Conservation (phyloP, 2,888 invertebrate species). For the Subacronicta megacephala region DNA sequence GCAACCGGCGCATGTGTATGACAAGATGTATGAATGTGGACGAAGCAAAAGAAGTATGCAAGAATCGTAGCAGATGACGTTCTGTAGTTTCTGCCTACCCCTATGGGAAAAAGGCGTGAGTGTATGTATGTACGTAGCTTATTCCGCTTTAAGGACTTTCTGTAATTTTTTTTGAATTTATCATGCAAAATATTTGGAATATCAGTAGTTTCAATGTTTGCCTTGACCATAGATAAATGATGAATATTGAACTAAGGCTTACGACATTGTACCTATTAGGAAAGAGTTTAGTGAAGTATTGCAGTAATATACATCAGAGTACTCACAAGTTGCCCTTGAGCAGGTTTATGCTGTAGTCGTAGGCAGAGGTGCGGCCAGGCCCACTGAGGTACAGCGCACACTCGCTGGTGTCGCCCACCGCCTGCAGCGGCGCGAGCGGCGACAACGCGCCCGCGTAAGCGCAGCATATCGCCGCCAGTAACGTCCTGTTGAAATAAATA, state of each 20-base stretch:
- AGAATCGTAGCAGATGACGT: too few relatives aligned
- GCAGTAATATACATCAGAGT: conserved; percentile 30
- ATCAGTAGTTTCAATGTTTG: too few relatives aligned
- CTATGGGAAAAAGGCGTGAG: too few relatives aligned
- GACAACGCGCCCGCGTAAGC: conserved; percentile 69
- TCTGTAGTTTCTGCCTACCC: too few relatives aligned
- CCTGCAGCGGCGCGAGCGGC: conserved; percentile 64
- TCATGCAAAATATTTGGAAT: too few relatives aligned
- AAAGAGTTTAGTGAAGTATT: conserved; percentile 9
- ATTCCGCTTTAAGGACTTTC: too few relatives aligned
- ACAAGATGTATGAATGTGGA: too few relatives aligned
- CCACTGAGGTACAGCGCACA: conserved; percentile 95
- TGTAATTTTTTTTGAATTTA: too few relatives aligned
- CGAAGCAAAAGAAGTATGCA: too few relatives aligned
- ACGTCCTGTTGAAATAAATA: conserved; percentile 70
- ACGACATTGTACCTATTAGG: conserved; percentile 12
- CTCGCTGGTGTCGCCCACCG: conserved; percentile 86
- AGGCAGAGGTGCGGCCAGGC: conserved; percentile 94
- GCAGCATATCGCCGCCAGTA: conserved; percentile 78
- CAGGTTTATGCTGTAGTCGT: conserved; percentile 95
- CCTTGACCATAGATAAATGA: neutral
- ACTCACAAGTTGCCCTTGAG: conserved; percentile 95
- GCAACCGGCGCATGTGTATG: too few relatives aligned
- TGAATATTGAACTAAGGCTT: conserved; percentile 1
- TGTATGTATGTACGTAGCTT: too few relatives aligned